Evolutionary conservation across 1,140 invertebrate genomes (phyloP), one percentile per base, ranked within the genome.

Genomic region (Vanessa tameamea): DNA sequence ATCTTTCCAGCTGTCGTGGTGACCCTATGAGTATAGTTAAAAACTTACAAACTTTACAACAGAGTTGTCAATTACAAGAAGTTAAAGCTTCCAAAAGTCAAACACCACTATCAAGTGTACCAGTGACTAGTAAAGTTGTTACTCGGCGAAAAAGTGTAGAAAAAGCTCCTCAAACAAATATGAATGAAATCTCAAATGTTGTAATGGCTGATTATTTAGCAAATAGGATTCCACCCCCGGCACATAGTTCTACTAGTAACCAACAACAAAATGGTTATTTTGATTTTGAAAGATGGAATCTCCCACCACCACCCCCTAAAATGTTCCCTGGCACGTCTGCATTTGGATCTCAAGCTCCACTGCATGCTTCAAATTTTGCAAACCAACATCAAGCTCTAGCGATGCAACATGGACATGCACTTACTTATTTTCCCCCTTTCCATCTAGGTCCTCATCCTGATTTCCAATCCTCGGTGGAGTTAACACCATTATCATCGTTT

Each of bases 11-110:
- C 82, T 96, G 95, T 87, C 89, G 95, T 63, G 95, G 95, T 26
- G 96, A 96, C 81, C 95, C 95, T 8, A 96, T 96, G 95, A 95
- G 94, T 86, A 95, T 96, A 81, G 95, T 96, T 16, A 96, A 96
- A 88, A 96, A 95, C 88, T 90, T 96, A 69, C 95, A 95, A 88
- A 89, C 94, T 77, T 94, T 95, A 74, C 94, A 94, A 82, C 92
- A 94, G 81, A 94, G 93, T 77, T 95, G 95, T 89, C 94, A 95
- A 80, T 82, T 95, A 76, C 93, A 94, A 84, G 88, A 89, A 59
- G 82, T 92, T 57, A 94, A 94, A 85, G 82, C 89, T 23, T 90
- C 87, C 76, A 91, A 92, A 83, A 85, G 75, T 77, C 92, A 83
- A 82, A 70, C 82, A 14, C 74, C 84, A 69, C 55, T 76, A 48